Conservation (phyloP, 2,797 vertebrate genomes). For the Arnoldichthys spilopterus region DNA sequence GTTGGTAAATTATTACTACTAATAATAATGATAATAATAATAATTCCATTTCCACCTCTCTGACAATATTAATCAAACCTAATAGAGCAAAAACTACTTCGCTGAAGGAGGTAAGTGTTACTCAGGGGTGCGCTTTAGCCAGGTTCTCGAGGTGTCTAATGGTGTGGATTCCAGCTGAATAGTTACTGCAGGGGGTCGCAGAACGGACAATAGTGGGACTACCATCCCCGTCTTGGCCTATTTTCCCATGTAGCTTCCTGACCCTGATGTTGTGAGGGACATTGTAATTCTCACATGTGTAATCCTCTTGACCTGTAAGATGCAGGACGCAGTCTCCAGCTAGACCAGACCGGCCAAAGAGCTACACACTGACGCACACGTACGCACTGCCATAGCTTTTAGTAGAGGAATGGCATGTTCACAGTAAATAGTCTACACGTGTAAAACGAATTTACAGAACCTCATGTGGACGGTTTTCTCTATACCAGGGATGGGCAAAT, state of each 20-base stretch:
- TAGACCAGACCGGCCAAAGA: not conserved
- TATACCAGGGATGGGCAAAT: too few relatives aligned
- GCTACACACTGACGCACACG: not conserved
- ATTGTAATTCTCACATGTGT: not conserved
- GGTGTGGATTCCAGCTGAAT: slow-evolving; percentile 49
- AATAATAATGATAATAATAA: too few relatives aligned
- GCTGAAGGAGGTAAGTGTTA: not conserved
- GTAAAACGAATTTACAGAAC: too few relatives aligned
- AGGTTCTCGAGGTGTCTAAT: not conserved
- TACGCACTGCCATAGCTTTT: not conserved
- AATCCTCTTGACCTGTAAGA: not conserved
- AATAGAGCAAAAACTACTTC: not conserved
- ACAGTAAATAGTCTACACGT: not conserved
- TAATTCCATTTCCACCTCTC: not conserved
- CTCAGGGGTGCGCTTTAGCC: slow-evolving; percentile 17
- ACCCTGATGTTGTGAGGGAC: not conserved
- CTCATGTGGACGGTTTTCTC: too few relatives aligned
- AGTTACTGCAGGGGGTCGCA: slow-evolving; percentile 33
- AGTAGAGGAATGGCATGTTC: not conserved
- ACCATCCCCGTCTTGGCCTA: slow-evolving; percentile 6
- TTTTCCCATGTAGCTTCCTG: not conserved
- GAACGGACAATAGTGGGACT: slow-evolving; percentile 9
- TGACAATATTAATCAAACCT: not conserved
- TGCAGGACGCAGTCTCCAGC: not conserved
- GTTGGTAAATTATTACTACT: not conserved